These are phyloP conservation scores for Drosophila cardini DNA, from an alignment of 1,140 invertebrate species.

Conservation along the genomic window DNA sequence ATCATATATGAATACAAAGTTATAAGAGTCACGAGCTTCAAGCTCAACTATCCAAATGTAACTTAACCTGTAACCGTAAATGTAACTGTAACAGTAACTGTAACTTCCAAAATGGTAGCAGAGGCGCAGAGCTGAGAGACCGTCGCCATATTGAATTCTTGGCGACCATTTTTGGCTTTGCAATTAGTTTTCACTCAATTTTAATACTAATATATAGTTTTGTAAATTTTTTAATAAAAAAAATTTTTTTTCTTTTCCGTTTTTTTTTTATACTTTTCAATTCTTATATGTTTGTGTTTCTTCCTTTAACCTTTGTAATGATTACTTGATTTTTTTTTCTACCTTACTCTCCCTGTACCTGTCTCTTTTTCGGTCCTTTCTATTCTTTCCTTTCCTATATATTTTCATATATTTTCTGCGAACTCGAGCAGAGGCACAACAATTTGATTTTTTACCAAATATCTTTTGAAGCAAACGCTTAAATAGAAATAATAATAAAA, in stretches of 20 bases:
- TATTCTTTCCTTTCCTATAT: conserved; percentile 4
- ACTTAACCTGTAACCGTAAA: conserved; percentile 9
- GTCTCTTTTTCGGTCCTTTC: background rate
- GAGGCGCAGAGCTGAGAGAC: conserved; percentile 56
- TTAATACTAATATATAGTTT: conserved; percentile 50
- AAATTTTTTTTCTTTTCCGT: conserved; percentile 11
- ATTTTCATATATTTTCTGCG: conserved; percentile 24
- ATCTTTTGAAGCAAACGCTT: conserved; percentile 9
- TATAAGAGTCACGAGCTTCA: conserved; percentile 20
- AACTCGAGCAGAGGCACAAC: conserved; percentile 38
- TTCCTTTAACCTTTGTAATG: conserved; percentile 32
- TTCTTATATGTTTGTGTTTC: conserved; percentile 24
- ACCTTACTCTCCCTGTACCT: background rate
- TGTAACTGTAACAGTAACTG: conserved; percentile 18
- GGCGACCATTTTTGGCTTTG: conserved; percentile 33
- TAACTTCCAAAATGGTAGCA: conserved; percentile 16
- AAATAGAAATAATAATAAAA: too few species aligned
- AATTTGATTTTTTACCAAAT: conserved; percentile 25
- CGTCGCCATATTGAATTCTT: conserved; percentile 31
- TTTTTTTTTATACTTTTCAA: conserved; percentile 1
- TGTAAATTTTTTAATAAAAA: conserved; percentile 26
- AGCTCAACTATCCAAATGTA: conserved; percentile 17
- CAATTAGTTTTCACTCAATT: conserved; percentile 61
- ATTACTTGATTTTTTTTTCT: conserved; percentile 27
- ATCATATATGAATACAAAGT: conserved; percentile 11